Percentiles rank a stretch among this genome's conserved stretches.
Conservation (phyloP, 2,888 invertebrate species). For the Zele albiditarsus region DNA sequence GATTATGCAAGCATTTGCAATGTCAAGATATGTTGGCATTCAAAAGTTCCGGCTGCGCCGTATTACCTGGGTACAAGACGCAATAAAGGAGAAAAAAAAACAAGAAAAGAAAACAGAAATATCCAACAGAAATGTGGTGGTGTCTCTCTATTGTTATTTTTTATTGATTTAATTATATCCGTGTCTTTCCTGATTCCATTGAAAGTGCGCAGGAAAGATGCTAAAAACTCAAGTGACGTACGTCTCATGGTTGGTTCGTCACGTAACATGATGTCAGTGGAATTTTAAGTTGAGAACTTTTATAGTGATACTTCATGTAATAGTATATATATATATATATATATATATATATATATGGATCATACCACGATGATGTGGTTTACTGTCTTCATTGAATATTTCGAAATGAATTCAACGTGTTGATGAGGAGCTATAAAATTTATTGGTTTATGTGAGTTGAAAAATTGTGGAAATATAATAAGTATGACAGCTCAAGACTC, state of each 20-base stretch:
- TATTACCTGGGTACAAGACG: not conserved
- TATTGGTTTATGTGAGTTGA: not conserved
- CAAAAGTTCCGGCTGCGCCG: constrained; percentile 24
- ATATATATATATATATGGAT: not conserved
- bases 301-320: not conserved
- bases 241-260: not conserved
- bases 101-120: not conserved
- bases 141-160: not conserved
- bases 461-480: constrained; percentile 6
- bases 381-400: not conserved
- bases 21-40: constrained; percentile 36
- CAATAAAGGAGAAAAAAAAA: not conserved
- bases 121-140: not conserved
- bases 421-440: constrained; percentile 2
- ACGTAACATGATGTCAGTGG: not conserved
- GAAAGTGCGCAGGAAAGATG: not conserved
- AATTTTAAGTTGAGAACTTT: constrained; percentile 9
- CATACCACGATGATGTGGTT: constrained; percentile 3
- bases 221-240: not conserved
- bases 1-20: constrained; percentile 39
- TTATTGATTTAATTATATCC: constrained; percentile 1
- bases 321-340: not conserved
- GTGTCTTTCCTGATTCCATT: not conserved
- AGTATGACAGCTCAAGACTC: constrained; percentile 5
- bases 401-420: not conserved